Conservation (phyloP, 1,140 invertebrate genomes). For the Diploscapter pachys region DNA sequence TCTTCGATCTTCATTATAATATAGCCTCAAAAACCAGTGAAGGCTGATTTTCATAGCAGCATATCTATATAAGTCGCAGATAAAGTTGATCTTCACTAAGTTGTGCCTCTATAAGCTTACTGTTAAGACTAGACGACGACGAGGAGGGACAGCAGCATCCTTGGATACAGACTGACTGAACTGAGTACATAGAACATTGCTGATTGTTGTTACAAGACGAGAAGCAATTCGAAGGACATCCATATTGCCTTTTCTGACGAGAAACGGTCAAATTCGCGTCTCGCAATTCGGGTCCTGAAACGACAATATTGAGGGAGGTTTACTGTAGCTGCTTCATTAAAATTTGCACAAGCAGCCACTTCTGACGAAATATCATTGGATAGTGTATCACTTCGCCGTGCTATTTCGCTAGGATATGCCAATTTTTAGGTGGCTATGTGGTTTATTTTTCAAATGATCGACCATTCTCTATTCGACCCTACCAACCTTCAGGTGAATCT, state of each 20-base stretch:
- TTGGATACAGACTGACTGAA: slow-evolving; percentile 34
- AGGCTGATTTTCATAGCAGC: background rate
- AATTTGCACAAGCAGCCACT: background rate
- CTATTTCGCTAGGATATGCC: too few relatives aligned
- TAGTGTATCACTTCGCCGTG: too few relatives aligned
- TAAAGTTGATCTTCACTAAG: too few relatives aligned
- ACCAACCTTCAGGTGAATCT: slow-evolving; percentile 26
- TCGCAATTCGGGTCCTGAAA: slow-evolving; percentile 27
- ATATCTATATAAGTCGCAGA: background rate
- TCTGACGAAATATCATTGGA: background rate
- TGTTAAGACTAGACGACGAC: background rate
- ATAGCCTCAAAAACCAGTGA: slow-evolving; percentile 7
- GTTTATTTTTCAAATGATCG: too few relatives aligned
- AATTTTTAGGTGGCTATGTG: too few relatives aligned
- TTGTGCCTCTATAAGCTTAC: slow-evolving; percentile 5
- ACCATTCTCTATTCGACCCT: too few relatives aligned
- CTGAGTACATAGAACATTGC: slow-evolving; percentile 35
- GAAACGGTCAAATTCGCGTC: slow-evolving; percentile 32
- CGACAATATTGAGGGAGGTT: background rate
- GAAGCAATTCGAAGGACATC: slow-evolving; percentile 38
- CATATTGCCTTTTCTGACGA: slow-evolving; percentile 36
- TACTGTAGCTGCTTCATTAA: background rate
- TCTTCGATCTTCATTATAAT: background rate
- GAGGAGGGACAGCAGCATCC: slow-evolving; percentile 39
- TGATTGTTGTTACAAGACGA: slow-evolving; percentile 31